Evolutionary conservation across 92 coral and sea anemone species (phyloP), one percentile per base, ranked within the genome.

Genomic region (Heliopora coerulea): DNA sequence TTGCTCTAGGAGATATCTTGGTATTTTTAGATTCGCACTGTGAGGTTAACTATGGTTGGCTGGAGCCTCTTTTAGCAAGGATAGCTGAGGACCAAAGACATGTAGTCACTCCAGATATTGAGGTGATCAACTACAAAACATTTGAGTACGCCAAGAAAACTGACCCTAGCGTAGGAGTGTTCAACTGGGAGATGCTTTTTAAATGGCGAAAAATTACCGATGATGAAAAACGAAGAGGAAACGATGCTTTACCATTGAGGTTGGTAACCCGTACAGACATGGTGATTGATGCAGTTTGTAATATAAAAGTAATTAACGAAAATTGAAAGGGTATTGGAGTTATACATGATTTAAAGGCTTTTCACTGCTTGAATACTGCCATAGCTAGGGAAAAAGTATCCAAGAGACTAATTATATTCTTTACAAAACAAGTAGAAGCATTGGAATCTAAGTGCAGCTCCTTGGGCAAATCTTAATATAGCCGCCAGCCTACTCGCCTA

Each of bases 11-110:
- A 0, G 91, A 95, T 29, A 96, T 90, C 0, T 81, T 95, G 30
- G 96, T 90, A 31, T 95, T 95, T 28, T 83, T 95, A 28, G 99
- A 95, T 82, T 95, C 99, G 41, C 99, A 95, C 54, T 95, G 99
- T 61, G 99, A 95, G 82, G 80, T 89, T 12, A 95, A 95, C 72
- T 70, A 83, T 50, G 99, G 99, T 66, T 95, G 99, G 99, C 57
- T 95, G 63, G 99, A 95, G 61, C 99, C 99, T 78, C 95, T 95
- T 81, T 89, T 95, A 35, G 88, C 99, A 48, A 95, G 99, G 75
- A 95, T 95, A 63, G 95, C 89, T 27, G 83, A 79, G 20, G 83
- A 90, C 81, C 80, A 87, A 68, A 90, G 83, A 40, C 91, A 86
- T 39, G 95, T 90, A 4, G 99, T 95, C 29, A 86, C 99, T 8